Conservation (phyloP, 2,797 vertebrate species). For the Hippoglossus hippoglossus region DNA sequence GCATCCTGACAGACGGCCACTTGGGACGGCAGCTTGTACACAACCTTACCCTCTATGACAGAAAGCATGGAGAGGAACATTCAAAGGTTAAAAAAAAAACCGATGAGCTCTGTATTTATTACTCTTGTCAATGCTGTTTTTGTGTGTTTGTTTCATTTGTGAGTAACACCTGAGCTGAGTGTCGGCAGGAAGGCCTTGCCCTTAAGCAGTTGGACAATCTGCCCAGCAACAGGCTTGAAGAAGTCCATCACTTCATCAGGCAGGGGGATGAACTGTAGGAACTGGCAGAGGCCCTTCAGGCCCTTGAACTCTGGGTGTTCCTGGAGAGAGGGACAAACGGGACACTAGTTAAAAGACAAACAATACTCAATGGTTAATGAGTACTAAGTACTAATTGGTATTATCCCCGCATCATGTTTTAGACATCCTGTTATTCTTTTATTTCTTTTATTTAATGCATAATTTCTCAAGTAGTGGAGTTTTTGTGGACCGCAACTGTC, state of each 20-base stretch:
- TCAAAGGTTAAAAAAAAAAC: not conserved
- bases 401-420: not conserved
- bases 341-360: not conserved
- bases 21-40: slow-evolving; percentile 86
- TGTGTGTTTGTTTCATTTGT: not conserved
- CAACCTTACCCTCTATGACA: slow-evolving; percentile 73
- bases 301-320: slow-evolving; percentile 83
- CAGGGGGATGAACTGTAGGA: slow-evolving; percentile 84
- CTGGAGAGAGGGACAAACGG: slow-evolving; percentile 58
- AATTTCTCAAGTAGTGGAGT: no score
- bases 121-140: not conserved
- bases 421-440: not conserved
- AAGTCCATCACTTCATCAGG: slow-evolving; percentile 87
- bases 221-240: slow-evolving; percentile 86
- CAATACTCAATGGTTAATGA: no score
- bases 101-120: not conserved
- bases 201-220: slow-evolving; percentile 86
- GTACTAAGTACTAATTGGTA: not conserved
- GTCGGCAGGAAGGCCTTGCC: slow-evolving; percentile 84
- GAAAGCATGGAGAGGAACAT: not conserved
- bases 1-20: slow-evolving; percentile 84
- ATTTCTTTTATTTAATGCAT: not conserved
- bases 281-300: slow-evolving; percentile 81
- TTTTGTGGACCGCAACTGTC: no score
- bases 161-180: slow-evolving; percentile 67